Conservation (phyloP, 2,113 vertebrate species). For the Sinocyclocheilus anshuiensis region DNA sequence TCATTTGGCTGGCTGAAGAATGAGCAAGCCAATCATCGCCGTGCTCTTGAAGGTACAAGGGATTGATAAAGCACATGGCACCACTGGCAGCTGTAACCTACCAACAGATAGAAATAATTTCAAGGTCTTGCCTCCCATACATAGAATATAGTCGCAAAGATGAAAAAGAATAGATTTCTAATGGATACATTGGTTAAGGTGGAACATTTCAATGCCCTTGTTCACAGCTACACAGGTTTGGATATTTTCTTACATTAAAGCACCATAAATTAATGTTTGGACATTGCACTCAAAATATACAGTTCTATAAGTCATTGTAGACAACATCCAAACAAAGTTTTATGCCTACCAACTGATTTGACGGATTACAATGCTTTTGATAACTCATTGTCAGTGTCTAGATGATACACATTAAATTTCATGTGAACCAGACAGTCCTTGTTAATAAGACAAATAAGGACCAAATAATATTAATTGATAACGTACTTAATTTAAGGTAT, state of each 20-base stretch:
- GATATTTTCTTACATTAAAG: background rate
- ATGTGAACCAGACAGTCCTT: no score
- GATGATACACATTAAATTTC: background rate
- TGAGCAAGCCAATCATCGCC: conserved; percentile 69
- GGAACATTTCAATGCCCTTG: background rate
- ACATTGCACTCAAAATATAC: background rate
- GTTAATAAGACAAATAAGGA: no score
- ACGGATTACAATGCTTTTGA: background rate
- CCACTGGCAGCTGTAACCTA: conserved; percentile 70
- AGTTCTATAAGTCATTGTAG: no score
- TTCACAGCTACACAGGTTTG: background rate
- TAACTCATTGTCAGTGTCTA: background rate
- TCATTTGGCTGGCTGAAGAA: background rate
- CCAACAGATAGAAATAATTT: background rate
- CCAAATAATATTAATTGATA: no score
- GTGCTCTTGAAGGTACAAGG: conserved; percentile 82
- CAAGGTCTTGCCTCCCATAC: background rate
- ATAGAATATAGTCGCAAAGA: background rate
- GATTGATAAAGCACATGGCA: conserved; percentile 83
- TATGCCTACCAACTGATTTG: background rate
- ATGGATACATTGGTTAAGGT: background rate
- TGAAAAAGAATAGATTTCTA: background rate
- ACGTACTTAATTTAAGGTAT: no score
- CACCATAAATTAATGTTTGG: background rate
- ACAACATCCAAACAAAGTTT: no score